Base-by-base conservation (phyloP, 2,888 invertebrate genomes). In the Campoplex capitator region DNA sequence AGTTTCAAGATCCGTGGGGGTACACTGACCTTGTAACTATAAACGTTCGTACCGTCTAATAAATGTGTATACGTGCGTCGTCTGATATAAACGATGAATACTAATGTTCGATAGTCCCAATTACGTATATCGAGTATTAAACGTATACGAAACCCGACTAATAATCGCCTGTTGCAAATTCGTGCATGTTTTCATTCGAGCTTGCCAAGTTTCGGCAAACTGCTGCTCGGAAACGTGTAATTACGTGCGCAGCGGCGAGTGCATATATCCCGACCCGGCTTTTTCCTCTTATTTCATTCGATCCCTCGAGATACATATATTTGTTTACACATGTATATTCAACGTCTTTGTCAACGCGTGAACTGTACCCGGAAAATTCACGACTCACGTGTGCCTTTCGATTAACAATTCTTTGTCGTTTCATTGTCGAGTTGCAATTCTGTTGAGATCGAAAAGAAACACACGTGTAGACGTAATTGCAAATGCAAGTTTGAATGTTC, bases 121-220 rank as follows among this genome's bases (percentile, higher is more conserved):
- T 67, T 78, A 74, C 35, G 35, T 74, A 79, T 16, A 62, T 67
- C 1, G 23, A 51, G 38, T 38, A 3, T 48, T 18, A 23, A 45
- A 51, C 56, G 11, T n/a, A 73, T 45, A 42, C 74, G 56, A 58
- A 73, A n/a, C 51, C 32, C 71, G 70, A 76, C 76, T 77, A 23
- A 67, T 71, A 45, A 65, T 81, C 77, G 73, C 54, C 38, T 76
- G 77, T 77, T 82, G 77, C 67, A 18, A 85, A 67, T 85, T 82
- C n/a, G 56, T 73, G 35, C 67, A 73, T 73, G 67, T 82, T 67
- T 54, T 76, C 32, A 74, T 35, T 7, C 48, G 70, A 75, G 28
- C 54, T 45, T 75, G 70, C 62, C 23, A 84, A 70, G 51, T 62
- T 80, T 71, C 54, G 51, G 70, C 74, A 38, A 38, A 42, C 11